phyloP scores from a whole-genome alignment of 2,888 invertebrate genomes.

The Cancer borealis region DNA sequence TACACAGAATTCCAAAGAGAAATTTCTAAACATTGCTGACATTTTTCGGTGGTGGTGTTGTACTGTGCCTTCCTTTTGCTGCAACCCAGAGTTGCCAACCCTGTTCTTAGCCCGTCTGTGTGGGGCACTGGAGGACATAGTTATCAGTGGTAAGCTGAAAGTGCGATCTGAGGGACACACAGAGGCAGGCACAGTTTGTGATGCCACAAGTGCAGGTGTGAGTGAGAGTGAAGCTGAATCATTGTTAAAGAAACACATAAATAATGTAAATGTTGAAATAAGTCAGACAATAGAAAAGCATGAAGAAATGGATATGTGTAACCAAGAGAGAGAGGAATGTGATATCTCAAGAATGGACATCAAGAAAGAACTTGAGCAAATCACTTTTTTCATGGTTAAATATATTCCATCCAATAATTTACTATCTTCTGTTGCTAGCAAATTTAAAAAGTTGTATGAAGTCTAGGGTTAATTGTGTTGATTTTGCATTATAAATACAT shows the following conservation, averaged over 20 bases:
- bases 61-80: conserved; percentile 28
- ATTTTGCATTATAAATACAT: neutral
- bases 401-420: conserved; percentile 22
- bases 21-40: conserved; percentile 26
- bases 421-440: conserved; percentile 4
- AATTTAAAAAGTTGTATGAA: conserved; percentile 30
- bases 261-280: neutral
- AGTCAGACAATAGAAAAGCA: neutral
- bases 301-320: neutral
- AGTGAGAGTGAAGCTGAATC: neutral
- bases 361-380: neutral
- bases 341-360: neutral
- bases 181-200: neutral
- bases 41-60: conserved; percentile 59
- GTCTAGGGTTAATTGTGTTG: neutral
- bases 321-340: neutral
- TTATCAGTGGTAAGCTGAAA: neutral
- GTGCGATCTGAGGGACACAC: neutral
- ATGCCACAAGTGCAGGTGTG: neutral
- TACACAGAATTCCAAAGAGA: neutral
- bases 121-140: conserved; percentile 22
- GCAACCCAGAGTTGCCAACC: conserved; percentile 52
- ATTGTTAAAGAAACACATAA: neutral
- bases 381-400: neutral
- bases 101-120: conserved; percentile 46